Conservation (phyloP, 2,888 invertebrate genomes). For the Xestia sexstrigata region DNA sequence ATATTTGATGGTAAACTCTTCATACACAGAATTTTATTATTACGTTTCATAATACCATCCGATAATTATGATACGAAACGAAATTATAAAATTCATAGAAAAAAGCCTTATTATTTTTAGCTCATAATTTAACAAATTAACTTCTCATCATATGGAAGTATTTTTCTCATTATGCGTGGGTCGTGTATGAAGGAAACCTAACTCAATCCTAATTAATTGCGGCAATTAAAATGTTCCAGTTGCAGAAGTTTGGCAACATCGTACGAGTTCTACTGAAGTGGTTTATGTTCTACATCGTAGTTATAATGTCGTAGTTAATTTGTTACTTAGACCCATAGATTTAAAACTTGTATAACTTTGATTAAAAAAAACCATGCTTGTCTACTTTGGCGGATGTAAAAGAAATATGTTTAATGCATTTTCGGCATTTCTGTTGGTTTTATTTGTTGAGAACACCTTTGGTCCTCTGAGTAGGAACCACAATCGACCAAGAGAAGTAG, state of each 20-base stretch:
- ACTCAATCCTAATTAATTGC: constrained; percentile 59
- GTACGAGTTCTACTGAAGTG: constrained; percentile 32
- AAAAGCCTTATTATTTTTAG: constrained; percentile 27
- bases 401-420: background rate
- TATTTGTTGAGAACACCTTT: background rate
- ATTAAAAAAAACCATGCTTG: background rate
- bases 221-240: constrained; percentile 64
- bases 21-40: background rate
- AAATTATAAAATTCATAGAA: background rate
- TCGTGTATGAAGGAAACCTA: constrained; percentile 49
- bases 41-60: background rate
- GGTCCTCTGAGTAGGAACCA: background rate
- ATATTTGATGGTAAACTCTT: background rate
- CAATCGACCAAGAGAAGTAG: background rate
- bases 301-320: constrained; percentile 28
- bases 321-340: background rate
- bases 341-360: background rate
- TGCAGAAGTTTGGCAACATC: constrained; percentile 60
- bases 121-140: constrained; percentile 31
- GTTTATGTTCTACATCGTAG: constrained; percentile 37
- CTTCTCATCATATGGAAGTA: constrained; percentile 21
- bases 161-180: constrained; percentile 49
- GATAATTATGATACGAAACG: background rate
- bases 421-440: no score
- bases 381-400: background rate